phyloP scores from a whole-genome alignment of 1,140 invertebrate genomes.

The Leptopilina boulardi region DNA sequence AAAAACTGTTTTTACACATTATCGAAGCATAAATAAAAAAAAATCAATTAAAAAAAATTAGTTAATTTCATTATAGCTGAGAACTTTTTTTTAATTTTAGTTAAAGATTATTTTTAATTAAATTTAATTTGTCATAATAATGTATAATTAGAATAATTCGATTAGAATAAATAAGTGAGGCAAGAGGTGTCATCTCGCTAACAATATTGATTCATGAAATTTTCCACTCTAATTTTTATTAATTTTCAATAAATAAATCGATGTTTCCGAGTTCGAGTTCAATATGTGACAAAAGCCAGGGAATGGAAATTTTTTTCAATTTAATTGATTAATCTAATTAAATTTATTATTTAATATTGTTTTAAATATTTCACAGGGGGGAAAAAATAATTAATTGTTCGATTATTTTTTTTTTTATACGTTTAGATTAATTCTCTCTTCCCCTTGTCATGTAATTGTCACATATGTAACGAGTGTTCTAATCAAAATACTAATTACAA shows the following conservation, averaged over 20 bases:
- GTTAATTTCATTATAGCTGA: too few relatives aligned
- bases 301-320: neutral
- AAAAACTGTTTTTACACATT: neutral
- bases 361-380: neutral
- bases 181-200: neutral
- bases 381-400: neutral
- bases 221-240: constrained; percentile 16
- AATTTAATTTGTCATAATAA: too few relatives aligned
- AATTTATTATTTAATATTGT: neutral
- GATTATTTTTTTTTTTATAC: neutral
- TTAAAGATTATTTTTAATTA: too few relatives aligned
- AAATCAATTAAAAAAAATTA: neutral
- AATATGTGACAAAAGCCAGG: neutral
- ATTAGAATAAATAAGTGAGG: neutral
- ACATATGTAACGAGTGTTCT: neutral
- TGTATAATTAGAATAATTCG: neutral
- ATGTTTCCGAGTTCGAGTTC: neutral
- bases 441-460: constrained; percentile 8
- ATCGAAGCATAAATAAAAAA: neutral
- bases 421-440: neutral
- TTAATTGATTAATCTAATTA: neutral
- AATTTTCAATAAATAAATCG: neutral
- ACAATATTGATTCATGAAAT: constrained; percentile 1
- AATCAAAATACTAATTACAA: constrained; percentile 11
- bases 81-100: too few relatives aligned